phyloP scores from a whole-genome alignment of 2,797 vertebrate species.

The Sternotherus odoratus region DNA sequence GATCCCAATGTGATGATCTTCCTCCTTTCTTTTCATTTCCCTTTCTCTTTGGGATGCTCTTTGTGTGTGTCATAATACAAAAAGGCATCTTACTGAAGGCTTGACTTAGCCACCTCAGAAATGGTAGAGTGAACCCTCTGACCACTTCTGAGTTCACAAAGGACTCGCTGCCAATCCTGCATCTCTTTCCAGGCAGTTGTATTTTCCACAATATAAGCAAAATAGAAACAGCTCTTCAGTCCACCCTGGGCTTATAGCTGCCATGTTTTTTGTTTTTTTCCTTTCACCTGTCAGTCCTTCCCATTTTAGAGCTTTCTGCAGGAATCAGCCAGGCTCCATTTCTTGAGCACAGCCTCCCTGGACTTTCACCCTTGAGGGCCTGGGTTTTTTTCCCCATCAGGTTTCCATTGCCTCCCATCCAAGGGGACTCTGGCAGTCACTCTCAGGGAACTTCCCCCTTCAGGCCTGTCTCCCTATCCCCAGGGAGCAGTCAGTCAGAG shows the following conservation, averaged over 20 bases:
- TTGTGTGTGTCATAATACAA: too few relatives aligned
- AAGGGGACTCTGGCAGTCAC: neutral
- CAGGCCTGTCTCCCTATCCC: too few relatives aligned
- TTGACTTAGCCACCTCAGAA: too few relatives aligned
- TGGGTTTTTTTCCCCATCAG: neutral
- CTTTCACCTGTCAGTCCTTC: neutral
- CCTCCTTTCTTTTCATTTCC: neutral
- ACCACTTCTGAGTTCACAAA: neutral
- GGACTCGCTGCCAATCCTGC: neutral
- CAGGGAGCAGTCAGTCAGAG: neutral
- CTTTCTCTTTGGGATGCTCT: too few relatives aligned
- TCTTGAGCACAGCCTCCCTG: neutral
- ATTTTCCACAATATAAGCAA: neutral
- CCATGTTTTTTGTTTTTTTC: too few relatives aligned
- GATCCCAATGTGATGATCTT: neutral
- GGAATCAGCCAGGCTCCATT: neutral
- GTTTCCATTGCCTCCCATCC: neutral
- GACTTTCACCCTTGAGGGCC: neutral
- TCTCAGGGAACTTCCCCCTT: neutral
- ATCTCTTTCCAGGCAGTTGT: neutral
- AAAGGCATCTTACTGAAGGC: too few relatives aligned
- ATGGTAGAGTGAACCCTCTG: too few relatives aligned
- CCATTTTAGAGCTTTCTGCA: neutral
- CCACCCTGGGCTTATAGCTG: too few relatives aligned
- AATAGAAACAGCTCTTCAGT: neutral